Evolutionary conservation across 2,113 vertebrate genomes (phyloP), one percentile per base, ranked within the genome.

Genomic region (Xenus cinereus): DNA sequence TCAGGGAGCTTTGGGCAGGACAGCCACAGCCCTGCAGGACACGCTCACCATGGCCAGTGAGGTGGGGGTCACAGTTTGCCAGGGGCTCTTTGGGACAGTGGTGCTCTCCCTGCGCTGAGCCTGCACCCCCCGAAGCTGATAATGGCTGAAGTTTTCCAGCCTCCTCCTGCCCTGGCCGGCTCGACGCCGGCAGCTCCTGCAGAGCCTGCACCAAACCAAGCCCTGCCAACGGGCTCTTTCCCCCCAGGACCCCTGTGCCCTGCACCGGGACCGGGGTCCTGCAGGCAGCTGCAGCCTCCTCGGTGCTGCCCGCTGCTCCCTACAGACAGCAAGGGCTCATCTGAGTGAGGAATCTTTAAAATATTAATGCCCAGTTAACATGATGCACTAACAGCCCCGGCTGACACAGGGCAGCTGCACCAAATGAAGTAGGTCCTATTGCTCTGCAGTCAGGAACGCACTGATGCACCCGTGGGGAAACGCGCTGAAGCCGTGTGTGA

Each of bases 401-500:
- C 50, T 54, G 56, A 19, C 1, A 6, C 4, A 2, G 3, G 33
- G 56, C 3, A 5, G 59, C 54, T n/a, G 26, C 4, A 21, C 28
- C 37, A 3, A n/a, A 26, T 1, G 19, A n/a, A 68, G 75, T 4
- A 19, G 4, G 0, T 37, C 60, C 10, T 8, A 11, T 1, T 6
- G 46, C 27, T 77, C 48, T 43, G 60, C 46, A 10, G 64, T 7
- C 59, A 26, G 18, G 46, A 32, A 48, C 0, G 14, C 8, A 9
- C 3, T 14, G 14, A 32, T 10, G 32, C n/a, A 14, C 12, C 50
- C 7, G 51, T 33, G 4, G 10, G 7, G 68, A 48, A 23, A 56
- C 0, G 2, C 2, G 1, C 18, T 2, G 1, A 24, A 35, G 14
- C 18, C 4, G 13, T 3, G 37, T 12, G 18, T 4, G 53, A 18